These are phyloP conservation scores for Trichosurus vulpecula DNA, from an alignment of 2,797 vertebrate genomes.

Conservation along the genomic window DNA sequence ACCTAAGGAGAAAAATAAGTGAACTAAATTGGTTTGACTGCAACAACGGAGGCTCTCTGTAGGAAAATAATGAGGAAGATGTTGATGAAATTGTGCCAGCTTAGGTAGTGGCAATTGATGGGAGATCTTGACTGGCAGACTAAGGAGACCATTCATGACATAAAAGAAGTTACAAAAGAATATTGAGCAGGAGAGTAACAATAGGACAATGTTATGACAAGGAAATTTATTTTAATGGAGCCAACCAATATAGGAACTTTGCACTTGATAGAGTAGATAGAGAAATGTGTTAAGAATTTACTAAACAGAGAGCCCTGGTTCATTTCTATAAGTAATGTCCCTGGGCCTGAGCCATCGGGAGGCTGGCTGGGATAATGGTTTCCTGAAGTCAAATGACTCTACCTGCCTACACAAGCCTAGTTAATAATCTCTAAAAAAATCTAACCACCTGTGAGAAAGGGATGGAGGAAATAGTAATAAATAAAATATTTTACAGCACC, in stretches of 20 bases:
- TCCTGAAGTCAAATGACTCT: constrained; percentile 76
- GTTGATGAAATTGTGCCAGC: background rate
- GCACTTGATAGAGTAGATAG: constrained; percentile 16
- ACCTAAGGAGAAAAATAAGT: background rate
- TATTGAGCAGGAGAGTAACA: constrained; percentile 25
- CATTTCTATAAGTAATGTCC: constrained; percentile 65
- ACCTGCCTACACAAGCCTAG: constrained; percentile 74
- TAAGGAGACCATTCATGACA: constrained; percentile 10
- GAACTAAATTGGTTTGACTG: background rate
- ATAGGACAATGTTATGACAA: constrained; percentile 47
- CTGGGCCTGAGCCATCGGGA: constrained; percentile 67
- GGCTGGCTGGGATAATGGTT: constrained; percentile 72
- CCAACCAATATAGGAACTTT: constrained; percentile 54
- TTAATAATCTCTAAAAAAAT: constrained; percentile 77
- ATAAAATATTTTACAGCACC: constrained; percentile 71
- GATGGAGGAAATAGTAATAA: constrained; percentile 74
- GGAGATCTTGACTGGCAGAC: constrained; percentile 18
- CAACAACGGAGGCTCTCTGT: background rate
- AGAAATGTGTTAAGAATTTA: constrained; percentile 51
- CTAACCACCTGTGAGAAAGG: constrained; percentile 73
- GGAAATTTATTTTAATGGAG: constrained; percentile 58
- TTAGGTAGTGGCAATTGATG: background rate
- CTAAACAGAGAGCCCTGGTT: constrained; percentile 57
- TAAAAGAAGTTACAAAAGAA: constrained; percentile 16
- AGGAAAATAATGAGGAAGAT: background rate